These are phyloP conservation scores for Phaethon lepturus DNA, from an alignment of 2,113 vertebrate genomes.

Conservation along the genomic window DNA sequence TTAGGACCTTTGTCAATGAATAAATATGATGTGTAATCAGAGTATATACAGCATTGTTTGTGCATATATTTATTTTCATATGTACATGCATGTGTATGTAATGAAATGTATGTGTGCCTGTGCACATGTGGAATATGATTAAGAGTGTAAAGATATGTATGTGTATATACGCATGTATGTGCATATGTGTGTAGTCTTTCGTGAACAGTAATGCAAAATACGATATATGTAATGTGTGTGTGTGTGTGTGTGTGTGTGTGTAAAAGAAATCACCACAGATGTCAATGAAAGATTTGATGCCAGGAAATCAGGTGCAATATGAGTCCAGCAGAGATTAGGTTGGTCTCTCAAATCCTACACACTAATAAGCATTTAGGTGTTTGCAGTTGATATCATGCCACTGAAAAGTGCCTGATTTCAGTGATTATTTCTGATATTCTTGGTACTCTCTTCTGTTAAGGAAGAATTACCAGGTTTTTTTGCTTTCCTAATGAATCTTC, in stretches of 20 bases:
- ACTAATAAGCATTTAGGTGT: not conserved
- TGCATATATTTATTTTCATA: not conserved
- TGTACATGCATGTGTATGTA: not conserved
- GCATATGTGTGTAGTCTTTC: not conserved
- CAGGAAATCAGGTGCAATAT: not conserved
- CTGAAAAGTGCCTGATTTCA: not conserved
- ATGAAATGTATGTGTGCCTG: not conserved
- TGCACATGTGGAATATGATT: not conserved
- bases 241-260: no score
- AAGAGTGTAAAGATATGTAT: not conserved
- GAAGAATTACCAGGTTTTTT: not conserved
- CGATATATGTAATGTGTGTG: not conserved
- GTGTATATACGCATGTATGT: rapidly evolving
- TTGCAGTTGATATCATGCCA: not conserved
- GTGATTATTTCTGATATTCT: not conserved
- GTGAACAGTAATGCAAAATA: not conserved
- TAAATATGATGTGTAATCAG: not conserved
- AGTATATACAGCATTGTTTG: not conserved
- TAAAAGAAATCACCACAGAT: not conserved
- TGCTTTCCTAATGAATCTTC: not conserved
- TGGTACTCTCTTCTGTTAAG: not conserved
- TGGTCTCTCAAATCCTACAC: not conserved
- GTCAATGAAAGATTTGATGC: not conserved
- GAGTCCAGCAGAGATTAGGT: not conserved
- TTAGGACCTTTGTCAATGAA: not conserved